Base-by-base conservation (phyloP, 2,888 invertebrate genomes). In the Lycaena phlaeas region DNA sequence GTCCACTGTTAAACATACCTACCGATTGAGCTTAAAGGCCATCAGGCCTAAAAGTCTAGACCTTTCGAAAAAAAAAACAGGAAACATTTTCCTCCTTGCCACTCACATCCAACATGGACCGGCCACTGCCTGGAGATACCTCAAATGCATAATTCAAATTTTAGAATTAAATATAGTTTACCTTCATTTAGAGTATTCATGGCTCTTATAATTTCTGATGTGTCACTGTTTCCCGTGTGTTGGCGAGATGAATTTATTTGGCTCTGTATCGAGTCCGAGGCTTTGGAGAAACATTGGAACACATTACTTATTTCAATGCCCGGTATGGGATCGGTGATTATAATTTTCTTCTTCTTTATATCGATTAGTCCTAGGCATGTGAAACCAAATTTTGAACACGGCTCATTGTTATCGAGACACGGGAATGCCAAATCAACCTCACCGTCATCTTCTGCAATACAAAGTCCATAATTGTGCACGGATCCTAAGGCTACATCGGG, bases 401-500 rank as follows among this genome's bases (percentile, higher is more conserved):
- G 91, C 73, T 98, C 97, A 45, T 89, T 88, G 9, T 92, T 87
- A 64, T 97, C 96, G 7, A 98, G 84, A 53, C 93, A 92, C 0
- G 97, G 97, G 66, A 98, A 97, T 56, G 96, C 97, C 75, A 89
- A 88, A 71, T 96, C 96, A 2, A 96, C 93, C 77, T 97, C 97
- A 1, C 97, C 98, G 64, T 97, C 96, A 61, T 98, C 97, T 76
- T 98, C 98, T 15, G 95, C 96, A 68, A 98, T 95, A 64, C 94
- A 95, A 41, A 98, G 87, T 29, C 95, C 94, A 68, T 96, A 97
- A 59, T 90, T 88, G 40, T 87, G 82, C 11, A 90, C 87, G 26
- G 89, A 87, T 54, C 89, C 88, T 36, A 91, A 79, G 12, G 75
- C 67, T 54, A 88, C 77, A 45, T 90, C 88, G 3, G 89, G 89